Conservation (phyloP, 2,888 invertebrate genomes). For the Phalera bucephala region DNA sequence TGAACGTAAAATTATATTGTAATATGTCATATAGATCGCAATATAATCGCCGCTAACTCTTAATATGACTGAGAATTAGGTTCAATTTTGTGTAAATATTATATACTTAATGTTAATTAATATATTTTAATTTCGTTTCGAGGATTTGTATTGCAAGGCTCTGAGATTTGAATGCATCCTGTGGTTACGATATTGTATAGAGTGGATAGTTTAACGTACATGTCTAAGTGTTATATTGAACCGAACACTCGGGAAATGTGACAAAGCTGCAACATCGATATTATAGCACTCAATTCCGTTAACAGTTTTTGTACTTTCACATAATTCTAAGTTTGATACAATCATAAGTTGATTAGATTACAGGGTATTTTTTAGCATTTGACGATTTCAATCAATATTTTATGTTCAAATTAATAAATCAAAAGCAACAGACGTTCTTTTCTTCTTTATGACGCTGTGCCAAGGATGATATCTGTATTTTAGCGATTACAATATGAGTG, state of each 20-base stretch:
- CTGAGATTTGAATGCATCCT: constrained; percentile 44
- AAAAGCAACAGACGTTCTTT: constrained; percentile 15
- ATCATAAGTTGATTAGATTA: constrained; percentile 47
- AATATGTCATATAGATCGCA: constrained; percentile 17
- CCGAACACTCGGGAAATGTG: constrained; percentile 24
- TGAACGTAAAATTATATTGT: constrained; percentile 19
- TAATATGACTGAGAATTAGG: constrained; percentile 79
- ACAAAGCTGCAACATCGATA: too few species aligned
- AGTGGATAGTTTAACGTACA: constrained; percentile 25
- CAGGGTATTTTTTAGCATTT: constrained; percentile 61
- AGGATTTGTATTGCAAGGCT: constrained; percentile 41
- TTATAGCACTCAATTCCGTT: too few species aligned
- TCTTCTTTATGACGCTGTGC: constrained; percentile 32
- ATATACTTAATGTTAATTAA: constrained; percentile 36
- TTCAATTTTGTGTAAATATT: constrained; percentile 76
- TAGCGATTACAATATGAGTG: constrained; percentile 27
- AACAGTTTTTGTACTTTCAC: constrained; percentile 2
- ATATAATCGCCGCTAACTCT: constrained; percentile 49
- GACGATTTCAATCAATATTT: constrained; percentile 17
- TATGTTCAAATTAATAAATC: constrained; percentile 19
- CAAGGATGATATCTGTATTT: constrained; percentile 33
- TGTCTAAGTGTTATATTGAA: constrained; percentile 22
- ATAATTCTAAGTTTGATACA: constrained; percentile 24
- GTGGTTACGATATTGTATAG: constrained; percentile 32
- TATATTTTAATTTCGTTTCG: constrained; percentile 41